These are phyloP conservation scores for Cheilosia scutellata DNA, from an alignment of 2,888 invertebrate species.

Conservation along the genomic window DNA sequence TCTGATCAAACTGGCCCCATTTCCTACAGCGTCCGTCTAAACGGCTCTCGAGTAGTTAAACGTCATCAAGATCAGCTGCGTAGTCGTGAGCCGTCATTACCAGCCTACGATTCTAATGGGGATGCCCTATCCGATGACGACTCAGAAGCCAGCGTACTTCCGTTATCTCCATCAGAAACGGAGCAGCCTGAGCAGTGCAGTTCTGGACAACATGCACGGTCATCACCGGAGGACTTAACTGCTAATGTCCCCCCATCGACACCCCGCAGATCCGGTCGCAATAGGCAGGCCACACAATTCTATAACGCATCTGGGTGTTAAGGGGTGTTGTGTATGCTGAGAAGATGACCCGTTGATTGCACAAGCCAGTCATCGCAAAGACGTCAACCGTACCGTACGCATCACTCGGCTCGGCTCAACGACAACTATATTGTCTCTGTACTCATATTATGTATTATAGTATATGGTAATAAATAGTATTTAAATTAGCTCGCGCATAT, in stretches of 20 bases:
- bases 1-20: conserved; percentile 17
- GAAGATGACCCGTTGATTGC: neutral
- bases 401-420: neutral
- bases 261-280: conserved; percentile 12
- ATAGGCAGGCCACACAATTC: conserved; percentile 6
- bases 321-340: conserved; percentile 22
- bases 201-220: neutral
- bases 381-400: neutral
- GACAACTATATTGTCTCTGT: neutral
- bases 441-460: too few relatives aligned
- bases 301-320: conserved; percentile 19
- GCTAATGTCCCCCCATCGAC: neutral
- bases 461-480: neutral
- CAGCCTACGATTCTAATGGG: neutral
- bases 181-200: conserved; percentile 14
- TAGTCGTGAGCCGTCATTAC: neutral
- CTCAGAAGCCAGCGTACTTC: neutral
- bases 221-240: conserved; percentile 1
- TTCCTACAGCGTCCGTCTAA: conserved; percentile 28
- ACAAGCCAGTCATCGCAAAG: neutral
- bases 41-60: conserved; percentile 28
- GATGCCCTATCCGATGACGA: neutral
- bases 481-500: neutral
- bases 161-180: neutral
- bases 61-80: conserved; percentile 35